These are phyloP conservation scores for Gibbula magus DNA, from an alignment of 2,888 invertebrate genomes.

Conservation along the genomic window DNA sequence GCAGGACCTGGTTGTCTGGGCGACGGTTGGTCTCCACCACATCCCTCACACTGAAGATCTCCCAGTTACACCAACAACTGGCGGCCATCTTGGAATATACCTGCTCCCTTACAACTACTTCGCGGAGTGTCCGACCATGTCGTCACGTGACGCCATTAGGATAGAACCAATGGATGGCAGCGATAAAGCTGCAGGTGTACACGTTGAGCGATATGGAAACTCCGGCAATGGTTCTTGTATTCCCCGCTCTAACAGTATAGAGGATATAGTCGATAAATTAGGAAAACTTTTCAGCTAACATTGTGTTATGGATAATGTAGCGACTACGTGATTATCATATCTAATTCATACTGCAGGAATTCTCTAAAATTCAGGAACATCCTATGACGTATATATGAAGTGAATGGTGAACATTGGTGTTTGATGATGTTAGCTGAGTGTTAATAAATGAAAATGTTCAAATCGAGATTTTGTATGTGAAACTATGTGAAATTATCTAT, in stretches of 20 bases:
- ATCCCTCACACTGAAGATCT: conserved; percentile 60
- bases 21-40: conserved; percentile 51
- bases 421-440: too few species aligned
- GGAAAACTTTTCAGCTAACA: background rate
- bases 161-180: conserved; percentile 34
- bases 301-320: background rate
- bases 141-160: conserved; percentile 48
- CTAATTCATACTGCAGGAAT: background rate
- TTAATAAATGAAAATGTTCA: too few species aligned
- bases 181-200: background rate
- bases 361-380: too few species aligned
- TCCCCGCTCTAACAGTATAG: background rate
- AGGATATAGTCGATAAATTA: background rate
- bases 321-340: background rate
- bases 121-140: conserved; percentile 53
- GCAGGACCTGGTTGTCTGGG: conserved; percentile 59
- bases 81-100: conserved; percentile 47
- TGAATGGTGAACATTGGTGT: too few species aligned
- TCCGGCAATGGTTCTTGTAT: background rate
- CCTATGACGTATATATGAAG: too few species aligned
- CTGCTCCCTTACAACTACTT: conserved; percentile 59
- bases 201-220: conserved; percentile 33
- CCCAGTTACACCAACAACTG: conserved; percentile 51
- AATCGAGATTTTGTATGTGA: too few species aligned
- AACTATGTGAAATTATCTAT: too few species aligned